Evolutionary conservation across 1,140 invertebrate species (phyloP), one percentile per base, ranked within the genome.

Genomic region (Platorchestia sp.): DNA sequence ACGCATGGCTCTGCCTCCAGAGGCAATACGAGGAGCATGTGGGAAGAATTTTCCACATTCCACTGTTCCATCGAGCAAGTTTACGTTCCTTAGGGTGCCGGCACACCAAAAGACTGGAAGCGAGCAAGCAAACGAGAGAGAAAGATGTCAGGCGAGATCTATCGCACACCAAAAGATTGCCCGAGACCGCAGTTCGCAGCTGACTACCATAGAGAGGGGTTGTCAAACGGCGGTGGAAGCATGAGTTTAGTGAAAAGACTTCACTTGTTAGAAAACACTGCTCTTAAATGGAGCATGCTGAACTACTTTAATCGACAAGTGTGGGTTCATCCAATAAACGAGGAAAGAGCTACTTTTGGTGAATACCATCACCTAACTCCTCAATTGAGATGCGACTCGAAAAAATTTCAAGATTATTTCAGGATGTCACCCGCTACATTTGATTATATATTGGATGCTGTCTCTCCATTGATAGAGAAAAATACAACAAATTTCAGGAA

Each of bases 271-370:
- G 86, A 87, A 14, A 87, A 87, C 86, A 40, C 41, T 87, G 86
- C 86, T 7, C 36, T 87, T 14, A 7, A 87, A 87, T 87, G 7
- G 7, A 87, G 7, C 36, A 14, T 87, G 86, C 7, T 51, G 7
- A 40, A 40, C 7, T 5, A 36, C 36, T 95, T 95, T 6, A 53
- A 51, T 40, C 59, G 93, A 14, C 7, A 75, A 27, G 36, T 40
- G 93, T n/a, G 36, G 93, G 42, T 95, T n/a, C 86, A 87, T 87
- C 86, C 86, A 87, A 87, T 87, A 7, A 40, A 87, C 36, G 86
- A 40, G 36, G 41, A 87, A 87, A 87, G 86, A 87, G 86, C 7
- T 87, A 87, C 36, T 14, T 87, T 87, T 87, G 36, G 86, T 14
- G 86, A 87, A 87, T 87, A 87, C 86, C 41, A 87, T 40, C 86